Evolutionary conservation across 2,888 invertebrate genomes (phyloP).

Genomic region (Eristalinus aeneus): DNA sequence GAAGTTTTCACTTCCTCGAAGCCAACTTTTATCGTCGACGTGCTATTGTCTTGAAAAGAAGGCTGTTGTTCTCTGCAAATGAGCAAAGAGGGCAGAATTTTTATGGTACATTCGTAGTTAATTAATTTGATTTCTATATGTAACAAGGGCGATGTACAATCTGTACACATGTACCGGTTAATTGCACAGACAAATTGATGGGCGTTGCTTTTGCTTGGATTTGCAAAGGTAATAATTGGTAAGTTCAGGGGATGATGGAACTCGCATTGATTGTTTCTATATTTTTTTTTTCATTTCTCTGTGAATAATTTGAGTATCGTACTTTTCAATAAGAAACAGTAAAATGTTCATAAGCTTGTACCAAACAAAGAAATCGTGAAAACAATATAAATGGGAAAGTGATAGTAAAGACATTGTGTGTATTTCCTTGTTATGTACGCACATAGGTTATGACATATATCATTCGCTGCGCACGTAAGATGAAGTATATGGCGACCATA

Average conservation of each 20-base stretch:
- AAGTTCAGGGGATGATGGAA: not conserved
- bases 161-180: not conserved
- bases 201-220: not conserved
- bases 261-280: too few species aligned
- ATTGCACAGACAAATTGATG: not conserved
- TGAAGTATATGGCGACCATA: too few species aligned
- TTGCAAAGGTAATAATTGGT: not conserved
- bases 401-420: too few species aligned
- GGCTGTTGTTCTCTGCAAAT: not conserved
- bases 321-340: too few species aligned
- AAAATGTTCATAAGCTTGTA: too few species aligned
- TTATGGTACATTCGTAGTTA: constrained; percentile 25
- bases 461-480: too few species aligned
- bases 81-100: constrained; percentile 12
- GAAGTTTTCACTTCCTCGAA: constrained; percentile 10
- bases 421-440: too few species aligned
- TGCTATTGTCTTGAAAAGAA: not conserved
- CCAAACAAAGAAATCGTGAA: too few species aligned
- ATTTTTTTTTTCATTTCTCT: too few species aligned
- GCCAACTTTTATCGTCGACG: not conserved
- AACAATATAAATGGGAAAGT: too few species aligned
- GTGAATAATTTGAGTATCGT: too few species aligned
- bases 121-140: constrained; percentile 25
- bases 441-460: too few species aligned
- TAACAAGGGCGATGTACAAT: not conserved